These are phyloP conservation scores for Dendrocincla fuliginosa DNA, from an alignment of 2,797 vertebrate species.

Conservation along the genomic window DNA sequence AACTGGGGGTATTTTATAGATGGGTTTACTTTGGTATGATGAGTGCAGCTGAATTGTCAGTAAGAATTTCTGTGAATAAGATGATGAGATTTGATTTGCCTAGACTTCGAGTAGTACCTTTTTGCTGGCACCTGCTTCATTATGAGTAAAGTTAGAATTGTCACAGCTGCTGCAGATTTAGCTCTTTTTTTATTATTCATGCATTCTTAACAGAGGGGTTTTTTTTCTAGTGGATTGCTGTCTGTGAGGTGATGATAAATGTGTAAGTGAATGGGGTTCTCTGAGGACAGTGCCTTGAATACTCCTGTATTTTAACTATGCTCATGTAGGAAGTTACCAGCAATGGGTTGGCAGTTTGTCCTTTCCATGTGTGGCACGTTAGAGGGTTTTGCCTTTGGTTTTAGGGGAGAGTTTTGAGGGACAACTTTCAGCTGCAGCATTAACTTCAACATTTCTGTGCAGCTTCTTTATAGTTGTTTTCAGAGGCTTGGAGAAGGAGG, in stretches of 20 bases:
- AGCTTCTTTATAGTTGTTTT: background rate
- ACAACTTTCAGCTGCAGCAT: background rate
- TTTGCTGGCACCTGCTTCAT: background rate
- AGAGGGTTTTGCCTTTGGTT: background rate
- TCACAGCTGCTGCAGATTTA: background rate
- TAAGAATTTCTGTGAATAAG: background rate
- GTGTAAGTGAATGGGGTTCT: background rate
- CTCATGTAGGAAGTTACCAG: background rate
- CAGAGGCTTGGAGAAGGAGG: background rate
- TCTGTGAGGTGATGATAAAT: background rate
- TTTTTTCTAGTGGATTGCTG: background rate
- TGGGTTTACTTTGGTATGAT: background rate
- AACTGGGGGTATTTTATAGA: background rate
- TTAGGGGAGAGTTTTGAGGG: background rate
- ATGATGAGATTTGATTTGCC: background rate
- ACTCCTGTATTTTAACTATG: background rate
- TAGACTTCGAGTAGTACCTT: background rate
- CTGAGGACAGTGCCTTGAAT: background rate
- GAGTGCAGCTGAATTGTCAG: background rate
- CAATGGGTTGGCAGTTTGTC: background rate
- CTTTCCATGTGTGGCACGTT: background rate
- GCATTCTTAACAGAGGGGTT: background rate
- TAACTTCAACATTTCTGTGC: background rate
- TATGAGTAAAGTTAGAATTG: background rate
- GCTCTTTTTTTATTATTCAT: conserved; percentile 5